Percentiles rank a stretch among this genome's conserved stretches.
These are phyloP conservation scores for Rugalucina vietnamica DNA, from an alignment of 2,888 invertebrate genomes.

Conservation along the genomic window DNA sequence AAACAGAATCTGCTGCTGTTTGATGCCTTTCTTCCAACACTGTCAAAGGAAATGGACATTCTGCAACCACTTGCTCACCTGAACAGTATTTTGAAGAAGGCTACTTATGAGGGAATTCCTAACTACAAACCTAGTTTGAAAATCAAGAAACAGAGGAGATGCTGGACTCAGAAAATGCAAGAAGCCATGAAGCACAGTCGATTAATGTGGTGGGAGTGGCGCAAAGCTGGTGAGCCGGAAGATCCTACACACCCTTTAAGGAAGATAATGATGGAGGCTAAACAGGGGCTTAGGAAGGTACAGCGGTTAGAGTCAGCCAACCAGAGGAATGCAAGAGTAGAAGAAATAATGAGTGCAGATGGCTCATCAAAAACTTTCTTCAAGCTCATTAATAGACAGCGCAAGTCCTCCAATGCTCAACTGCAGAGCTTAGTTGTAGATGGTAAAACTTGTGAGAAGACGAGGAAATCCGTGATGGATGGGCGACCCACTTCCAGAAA, in stretches of 20 bases:
- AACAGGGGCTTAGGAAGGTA: neutral
- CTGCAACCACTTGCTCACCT: neutral
- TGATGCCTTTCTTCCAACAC: neutral
- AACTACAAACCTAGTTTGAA: neutral
- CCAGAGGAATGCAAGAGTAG: neutral
- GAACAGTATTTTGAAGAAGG: neutral
- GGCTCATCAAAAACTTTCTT: neutral
- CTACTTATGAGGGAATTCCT: neutral
- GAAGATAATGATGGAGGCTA: neutral
- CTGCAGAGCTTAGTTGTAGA: neutral
- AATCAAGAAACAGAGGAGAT: neutral
- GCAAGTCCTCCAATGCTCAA: neutral
- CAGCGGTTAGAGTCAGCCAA: neutral
- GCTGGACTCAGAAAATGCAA: neutral
- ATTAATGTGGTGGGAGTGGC: neutral
- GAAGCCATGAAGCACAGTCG: neutral
- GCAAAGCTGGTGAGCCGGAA: neutral
- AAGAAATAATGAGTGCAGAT: neutral
- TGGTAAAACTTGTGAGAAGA: neutral
- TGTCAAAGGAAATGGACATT: neutral
- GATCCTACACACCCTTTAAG: too few species aligned
- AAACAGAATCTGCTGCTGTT: neutral
- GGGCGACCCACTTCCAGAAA: neutral
- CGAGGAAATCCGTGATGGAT: neutral
- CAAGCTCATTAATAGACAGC: neutral